Base-by-base conservation (phyloP, 1,140 invertebrate species). In the Anoplophora glabripennis region DNA sequence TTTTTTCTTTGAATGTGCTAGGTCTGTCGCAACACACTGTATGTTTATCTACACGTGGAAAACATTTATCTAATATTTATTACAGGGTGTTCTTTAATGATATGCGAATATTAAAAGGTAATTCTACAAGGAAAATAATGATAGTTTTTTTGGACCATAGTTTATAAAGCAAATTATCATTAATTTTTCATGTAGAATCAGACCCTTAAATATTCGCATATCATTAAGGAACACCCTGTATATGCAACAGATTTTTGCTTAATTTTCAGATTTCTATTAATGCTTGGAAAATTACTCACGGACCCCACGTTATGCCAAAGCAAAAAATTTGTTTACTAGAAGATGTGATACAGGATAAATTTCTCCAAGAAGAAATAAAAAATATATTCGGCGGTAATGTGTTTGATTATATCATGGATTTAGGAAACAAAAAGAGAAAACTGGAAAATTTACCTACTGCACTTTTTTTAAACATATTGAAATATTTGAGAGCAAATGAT, bases 281-380 rank as follows among this genome's bases (percentile, higher is more conserved):
- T 40, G 46, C 72, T 12, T 80, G 79, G 77, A 77, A 72, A 65
- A 71, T 80, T 53, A 74, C 77, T 40, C 72, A 77, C 54, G 76
- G 77, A 15, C 76, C 78, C 1, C 74, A 78, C 28, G 68, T 69
- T 35, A 59, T 62, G 11, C 78, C 78, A 1, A 67, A 68, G 65
- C 38, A 56, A 65, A 40, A 61, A 52, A 60, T 45, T 21, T 52
- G 44, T 28, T 9, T 61, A 56, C 65, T 78, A 34, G 48, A 36
- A 4, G 72, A 79, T 35, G 75, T 78, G 12, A 28, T 38, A 18
- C 52, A 67, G 1, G 70, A 78, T 18, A 76, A 72, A 59, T 21
- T 11, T 0, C 55, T 77, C 4, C 71, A 75, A 14, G 66, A 75
- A 7, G 72, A 76, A 53, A 75, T 79, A 45, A 47, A 53, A 55